Evolutionary conservation across 2,888 invertebrate species (phyloP), one percentile per base, ranked within the genome.

Genomic region (Torymus texanus): DNA sequence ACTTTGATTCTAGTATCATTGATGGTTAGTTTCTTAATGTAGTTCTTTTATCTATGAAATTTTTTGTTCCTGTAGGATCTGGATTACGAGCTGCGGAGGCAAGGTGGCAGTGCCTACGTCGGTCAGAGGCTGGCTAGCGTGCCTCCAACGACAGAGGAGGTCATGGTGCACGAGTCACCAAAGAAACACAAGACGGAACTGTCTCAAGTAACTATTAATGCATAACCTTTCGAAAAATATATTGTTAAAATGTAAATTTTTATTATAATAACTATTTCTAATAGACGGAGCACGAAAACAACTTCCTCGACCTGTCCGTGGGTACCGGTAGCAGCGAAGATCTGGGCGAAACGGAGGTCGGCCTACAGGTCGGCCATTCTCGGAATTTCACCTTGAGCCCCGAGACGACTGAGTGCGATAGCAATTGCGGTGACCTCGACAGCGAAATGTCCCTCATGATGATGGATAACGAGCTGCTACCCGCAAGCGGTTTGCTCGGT

Each of bases 371-470:
- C 68, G 93, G 94, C 63, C 94, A 94, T 88, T 95, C 95, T 85
- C 93, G 95, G 66, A 96, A 96, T 89, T 97, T 97, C 91, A 96
- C 97, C 29, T 93, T 97, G 80, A 97, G 97, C 59, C 97, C 97
- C 8, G 97, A 97, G 91, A 96, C 96, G 81, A 97, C 97, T 79
- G 97, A 97, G 91, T 97, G 96, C 89, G 97, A 97, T 91, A 96
- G 96, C 82, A 95, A 96, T 89, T 94, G 94, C 87, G 94, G 94
- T n/a, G 96, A 96, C 88, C 92, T 96, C 86, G 96, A 96, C 90
- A 97, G 96, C 90, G 95, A 97, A 90, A 94, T 95, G 83, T 95
- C 95, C 66, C 93, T 95, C 83, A 94, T 94, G 91, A 92, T 94
- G 87, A 93, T 94, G 93, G 94, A 94, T 88, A 94, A 93, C 86